Evolutionary conservation across 2,888 invertebrate genomes (phyloP).

Genomic region (Amblyteles armatorius): DNA sequence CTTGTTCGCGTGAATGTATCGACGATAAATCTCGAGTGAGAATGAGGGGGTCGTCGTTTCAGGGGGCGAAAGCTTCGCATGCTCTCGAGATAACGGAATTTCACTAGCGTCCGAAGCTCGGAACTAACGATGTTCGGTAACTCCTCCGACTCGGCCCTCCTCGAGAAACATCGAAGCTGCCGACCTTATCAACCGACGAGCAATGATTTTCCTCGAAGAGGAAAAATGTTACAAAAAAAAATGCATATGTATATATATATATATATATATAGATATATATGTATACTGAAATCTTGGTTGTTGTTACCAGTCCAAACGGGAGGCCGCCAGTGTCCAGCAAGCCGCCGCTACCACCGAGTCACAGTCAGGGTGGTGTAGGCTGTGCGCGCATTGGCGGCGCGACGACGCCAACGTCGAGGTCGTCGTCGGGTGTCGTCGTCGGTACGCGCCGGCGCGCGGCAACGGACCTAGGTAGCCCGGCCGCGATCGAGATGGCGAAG

Average conservation of each 20-base stretch:
- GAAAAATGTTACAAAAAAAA: neutral
- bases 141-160: neutral
- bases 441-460: constrained; percentile 84
- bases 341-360: constrained; percentile 81
- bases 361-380: constrained; percentile 68
- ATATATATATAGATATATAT: neutral
- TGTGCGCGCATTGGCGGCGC: constrained; percentile 74
- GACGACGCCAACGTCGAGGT: constrained; percentile 83
- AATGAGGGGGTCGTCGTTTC: neutral
- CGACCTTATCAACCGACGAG: constrained; percentile 44
- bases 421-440: constrained; percentile 81
- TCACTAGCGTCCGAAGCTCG: neutral
- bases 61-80: neutral
- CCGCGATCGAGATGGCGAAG: constrained; percentile 84
- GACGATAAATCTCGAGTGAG: neutral
- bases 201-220: neutral
- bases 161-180: constrained; percentile 13
- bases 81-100: neutral
- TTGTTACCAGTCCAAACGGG: constrained; percentile 77
- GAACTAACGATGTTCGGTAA: neutral
- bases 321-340: constrained; percentile 83
- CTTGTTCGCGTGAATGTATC: neutral
- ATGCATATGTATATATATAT: neutral
- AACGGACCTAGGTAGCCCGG: constrained; percentile 84
- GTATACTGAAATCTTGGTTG: neutral